A percentile compares a stretch with the other conserved stretches of the same genome.
Evolutionary conservation across 2,797 vertebrate genomes (phyloP).

Genomic region (Nyctibius grandis): DNA sequence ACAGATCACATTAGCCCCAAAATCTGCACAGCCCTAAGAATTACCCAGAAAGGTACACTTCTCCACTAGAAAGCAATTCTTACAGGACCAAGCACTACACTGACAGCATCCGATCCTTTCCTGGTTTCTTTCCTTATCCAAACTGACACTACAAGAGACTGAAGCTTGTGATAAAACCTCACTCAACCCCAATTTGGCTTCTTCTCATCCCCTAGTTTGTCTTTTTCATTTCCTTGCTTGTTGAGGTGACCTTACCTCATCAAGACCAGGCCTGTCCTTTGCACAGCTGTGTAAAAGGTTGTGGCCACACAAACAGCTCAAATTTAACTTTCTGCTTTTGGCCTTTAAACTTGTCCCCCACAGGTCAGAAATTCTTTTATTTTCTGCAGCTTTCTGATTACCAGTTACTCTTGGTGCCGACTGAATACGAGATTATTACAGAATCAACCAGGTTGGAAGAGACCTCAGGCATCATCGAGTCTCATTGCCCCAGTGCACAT

Average conservation of each 20-base stretch:
- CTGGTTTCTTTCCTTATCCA: neutral
- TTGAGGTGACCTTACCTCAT: neutral
- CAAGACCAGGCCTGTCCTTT: neutral
- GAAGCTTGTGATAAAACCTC: neutral
- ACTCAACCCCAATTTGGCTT: neutral
- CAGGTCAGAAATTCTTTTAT: neutral
- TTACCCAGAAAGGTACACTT: neutral
- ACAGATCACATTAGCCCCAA: neutral
- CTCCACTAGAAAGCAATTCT: neutral
- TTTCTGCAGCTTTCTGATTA: neutral
- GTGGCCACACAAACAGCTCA: neutral
- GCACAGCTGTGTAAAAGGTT: neutral
- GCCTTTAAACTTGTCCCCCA: neutral
- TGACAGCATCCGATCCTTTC: neutral
- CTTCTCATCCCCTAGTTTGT: neutral
- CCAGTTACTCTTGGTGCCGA: neutral
- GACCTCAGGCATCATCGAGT: too few species aligned
- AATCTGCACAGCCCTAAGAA: neutral
- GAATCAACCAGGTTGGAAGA: too few species aligned
- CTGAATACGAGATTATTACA: accelerated
- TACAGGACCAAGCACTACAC: neutral
- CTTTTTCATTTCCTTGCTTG: neutral
- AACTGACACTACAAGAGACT: neutral
- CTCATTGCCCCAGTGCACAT: neutral
- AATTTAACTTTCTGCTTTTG: neutral